A percentile compares a stretch with the other conserved stretches of the same genome.
Evolutionary conservation across 2,888 invertebrate species (phyloP).

Genomic region (Plagodis pulveraria): DNA sequence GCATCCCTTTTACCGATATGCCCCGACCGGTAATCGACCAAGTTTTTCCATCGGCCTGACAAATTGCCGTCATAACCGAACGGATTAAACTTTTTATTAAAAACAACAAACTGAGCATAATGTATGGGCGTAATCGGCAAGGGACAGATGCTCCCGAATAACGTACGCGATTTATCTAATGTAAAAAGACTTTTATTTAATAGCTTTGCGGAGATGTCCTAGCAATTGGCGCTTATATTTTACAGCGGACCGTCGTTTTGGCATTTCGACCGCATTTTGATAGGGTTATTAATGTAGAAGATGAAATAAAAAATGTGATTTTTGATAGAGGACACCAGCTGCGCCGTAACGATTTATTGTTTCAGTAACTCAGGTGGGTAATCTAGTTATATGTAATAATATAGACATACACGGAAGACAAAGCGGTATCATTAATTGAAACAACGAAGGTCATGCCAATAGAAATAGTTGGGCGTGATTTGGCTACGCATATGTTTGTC

Average conservation of each 20-base stretch:
- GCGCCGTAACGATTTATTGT: constrained; percentile 70
- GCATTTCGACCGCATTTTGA: constrained; percentile 72
- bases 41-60: constrained; percentile 82
- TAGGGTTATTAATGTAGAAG: constrained; percentile 74
- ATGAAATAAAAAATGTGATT: constrained; percentile 74
- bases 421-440: constrained; percentile 55
- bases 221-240: constrained; percentile 78
- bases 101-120: constrained; percentile 84
- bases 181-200: constrained; percentile 84
- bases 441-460: constrained; percentile 70
- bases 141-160: constrained; percentile 83
- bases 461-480: constrained; percentile 69
- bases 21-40: constrained; percentile 77
- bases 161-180: constrained; percentile 83
- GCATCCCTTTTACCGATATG: constrained; percentile 49
- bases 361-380: constrained; percentile 57
- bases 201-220: constrained; percentile 78
- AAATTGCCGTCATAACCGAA: constrained; percentile 83
- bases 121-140: constrained; percentile 82
- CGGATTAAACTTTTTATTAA: constrained; percentile 85
- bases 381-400: constrained; percentile 13
- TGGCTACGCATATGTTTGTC: constrained; percentile 43
- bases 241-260: constrained; percentile 73
- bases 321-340: constrained; percentile 73
- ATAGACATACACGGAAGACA: constrained; percentile 53